A percentile compares a stretch with the other conserved stretches of the same genome.
These are phyloP conservation scores for Caenorhabditis wallacei DNA, from an alignment of 2,888 invertebrate species.

Conservation along the genomic window DNA sequence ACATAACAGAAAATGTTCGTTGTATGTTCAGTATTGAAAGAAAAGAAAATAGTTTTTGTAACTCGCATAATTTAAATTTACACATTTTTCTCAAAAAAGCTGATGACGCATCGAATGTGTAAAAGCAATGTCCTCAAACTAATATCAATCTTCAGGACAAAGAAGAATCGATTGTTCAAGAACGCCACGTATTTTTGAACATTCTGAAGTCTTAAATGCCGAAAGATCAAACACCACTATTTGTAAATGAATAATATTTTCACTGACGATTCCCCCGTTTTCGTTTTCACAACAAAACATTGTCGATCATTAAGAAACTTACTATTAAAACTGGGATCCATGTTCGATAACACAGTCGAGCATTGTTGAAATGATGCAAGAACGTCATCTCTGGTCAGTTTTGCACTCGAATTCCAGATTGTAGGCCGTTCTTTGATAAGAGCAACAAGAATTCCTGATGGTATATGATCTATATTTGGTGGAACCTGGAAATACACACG, in stretches of 20 bases:
- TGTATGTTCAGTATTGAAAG: no score
- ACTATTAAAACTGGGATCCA: constrained; percentile 93
- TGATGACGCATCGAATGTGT: no score
- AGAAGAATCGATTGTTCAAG: no score
- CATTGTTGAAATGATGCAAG: constrained; percentile 32
- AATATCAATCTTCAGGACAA: no score
- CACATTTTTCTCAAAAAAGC: no score
- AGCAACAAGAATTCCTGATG: constrained; percentile 65
- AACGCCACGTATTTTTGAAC: no score
- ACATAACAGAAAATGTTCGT: no score
- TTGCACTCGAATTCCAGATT: constrained; percentile 56
- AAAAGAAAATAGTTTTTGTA: no score
- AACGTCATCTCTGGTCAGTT: constrained; percentile 51
- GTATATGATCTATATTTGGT: constrained; percentile 55
- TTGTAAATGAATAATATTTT: constrained; percentile 89
- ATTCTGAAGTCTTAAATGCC: not conserved
- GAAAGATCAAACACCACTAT: not conserved
- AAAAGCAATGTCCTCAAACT: no score
- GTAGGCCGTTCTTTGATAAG: constrained; percentile 54
- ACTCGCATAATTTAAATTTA: no score
- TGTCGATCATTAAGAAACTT: constrained; percentile 84
- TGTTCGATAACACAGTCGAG: constrained; percentile 23
- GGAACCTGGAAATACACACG: constrained; percentile 46
- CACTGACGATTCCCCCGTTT: constrained; percentile 84
- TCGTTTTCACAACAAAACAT: not conserved